Evolutionary conservation across 2,888 invertebrate genomes (phyloP), one percentile per base, ranked within the genome.

Genomic region (Dioctria rufipes): DNA sequence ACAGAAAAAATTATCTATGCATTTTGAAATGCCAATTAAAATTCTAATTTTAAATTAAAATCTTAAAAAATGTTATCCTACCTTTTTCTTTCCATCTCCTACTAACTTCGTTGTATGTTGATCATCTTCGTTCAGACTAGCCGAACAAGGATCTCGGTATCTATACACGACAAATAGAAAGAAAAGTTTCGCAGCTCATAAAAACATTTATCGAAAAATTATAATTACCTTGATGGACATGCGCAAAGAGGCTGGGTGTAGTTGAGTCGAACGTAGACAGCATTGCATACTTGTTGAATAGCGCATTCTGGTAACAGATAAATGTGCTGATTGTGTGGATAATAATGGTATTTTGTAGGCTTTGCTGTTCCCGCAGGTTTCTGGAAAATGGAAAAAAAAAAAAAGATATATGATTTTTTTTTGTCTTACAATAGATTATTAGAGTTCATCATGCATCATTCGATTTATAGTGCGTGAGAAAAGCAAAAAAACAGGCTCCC

Each of bases 191-290:
- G 37, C 42, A 73, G 39, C 67, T 49, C 58, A 79, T 66, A 51
- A 66, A 78, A 9, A 65, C 25, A 66, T 49, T 49, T 77, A 77
- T 63, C 11, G 46, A 63, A 63, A 60, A 77, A 80, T 6, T 25
- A 61, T 67, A 83, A 85, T 87, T 86, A 89, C 89, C 96, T 92
- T 84, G 95, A 93, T 66, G 97, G 96, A 89, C 97, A 97, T 83
- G 96, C 96, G 90, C 97, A 97, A 82, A 97, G 90, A 4, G 96
- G 97, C 89, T 97, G 97, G 73, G 96, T 97, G 90, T 96, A 96
- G 90, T 97, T 97, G 84, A 97, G 90, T 81, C 97, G 91, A 81
- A 96, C 95, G 90, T 97, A 97, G 83, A 97, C 96, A 2, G 97
- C 97, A 89, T 96, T 97, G 90, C 97, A 97, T 84, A 93, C 95